phyloP scores from a whole-genome alignment of 2,888 invertebrate species.

The Lissocephala sabroskyi region DNA sequence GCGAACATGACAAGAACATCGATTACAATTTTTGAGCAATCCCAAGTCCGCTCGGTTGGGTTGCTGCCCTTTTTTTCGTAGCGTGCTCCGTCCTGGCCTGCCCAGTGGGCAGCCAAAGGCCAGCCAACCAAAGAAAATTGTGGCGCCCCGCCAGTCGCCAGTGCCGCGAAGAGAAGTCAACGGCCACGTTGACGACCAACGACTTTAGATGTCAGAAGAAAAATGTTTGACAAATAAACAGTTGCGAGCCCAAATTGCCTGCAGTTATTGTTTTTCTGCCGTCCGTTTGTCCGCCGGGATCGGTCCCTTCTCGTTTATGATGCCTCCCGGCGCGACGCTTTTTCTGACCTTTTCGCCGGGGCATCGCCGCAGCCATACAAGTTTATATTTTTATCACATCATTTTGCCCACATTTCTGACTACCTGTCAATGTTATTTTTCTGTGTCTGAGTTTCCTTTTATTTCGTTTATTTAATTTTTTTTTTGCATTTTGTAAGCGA shows the following conservation, averaged over 20 bases:
- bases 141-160: too few relatives aligned
- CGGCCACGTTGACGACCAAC: slow-evolving; percentile 45
- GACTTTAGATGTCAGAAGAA: slow-evolving; percentile 21
- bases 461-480: slow-evolving; percentile 8
- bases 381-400: slow-evolving; percentile 45
- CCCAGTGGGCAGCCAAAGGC: background rate
- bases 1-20: slow-evolving; percentile 64
- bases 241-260: slow-evolving; percentile 58
- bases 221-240: slow-evolving; percentile 65
- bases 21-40: slow-evolving; percentile 59
- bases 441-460: too few relatives aligned
- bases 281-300: too few relatives aligned
- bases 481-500: slow-evolving; percentile 50
- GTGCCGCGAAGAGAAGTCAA: slow-evolving; percentile 54
- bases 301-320: slow-evolving; percentile 52
- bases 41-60: too few relatives aligned
- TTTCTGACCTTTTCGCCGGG: slow-evolving; percentile 11
- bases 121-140: slow-evolving; percentile 21
- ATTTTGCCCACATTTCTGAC: slow-evolving; percentile 43
- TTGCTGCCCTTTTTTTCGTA: too few relatives aligned
- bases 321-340: slow-evolving; percentile 56
- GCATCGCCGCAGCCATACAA: slow-evolving; percentile 20
- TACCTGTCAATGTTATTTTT: slow-evolving; percentile 54
- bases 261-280: slow-evolving; percentile 60
- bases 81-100: background rate